Conservation (phyloP, 2,888 invertebrate genomes). For the Caenorhabditis sp. region DNA sequence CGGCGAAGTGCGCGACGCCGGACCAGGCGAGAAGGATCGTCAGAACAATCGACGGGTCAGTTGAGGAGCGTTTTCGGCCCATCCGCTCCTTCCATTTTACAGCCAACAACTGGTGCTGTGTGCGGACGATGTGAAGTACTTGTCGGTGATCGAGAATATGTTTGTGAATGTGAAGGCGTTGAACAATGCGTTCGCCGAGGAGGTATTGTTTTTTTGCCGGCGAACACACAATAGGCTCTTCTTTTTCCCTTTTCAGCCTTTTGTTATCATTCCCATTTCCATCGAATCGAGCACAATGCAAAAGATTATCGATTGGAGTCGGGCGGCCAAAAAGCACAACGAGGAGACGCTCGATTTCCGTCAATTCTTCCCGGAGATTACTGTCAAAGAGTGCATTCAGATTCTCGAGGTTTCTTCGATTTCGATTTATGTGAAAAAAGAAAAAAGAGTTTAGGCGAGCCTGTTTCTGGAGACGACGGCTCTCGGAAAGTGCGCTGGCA, state of each 20-base stretch:
- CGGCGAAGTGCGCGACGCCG: slow-evolving; percentile 52
- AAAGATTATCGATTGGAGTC: slow-evolving; percentile 49
- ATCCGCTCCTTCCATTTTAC: background rate
- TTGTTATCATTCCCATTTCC: slow-evolving; percentile 47
- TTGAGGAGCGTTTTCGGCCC: background rate
- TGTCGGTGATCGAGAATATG: slow-evolving; percentile 47
- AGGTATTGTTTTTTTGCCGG: slow-evolving; percentile 1
- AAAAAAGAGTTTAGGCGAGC: slow-evolving; percentile 34
- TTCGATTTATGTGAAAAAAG: background rate
- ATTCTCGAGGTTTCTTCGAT: slow-evolving; percentile 28
- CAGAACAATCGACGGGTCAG: slow-evolving; percentile 43
- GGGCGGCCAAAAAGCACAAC: slow-evolving; percentile 22
- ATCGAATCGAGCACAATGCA: slow-evolving; percentile 38
- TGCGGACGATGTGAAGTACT: slow-evolving; percentile 44
- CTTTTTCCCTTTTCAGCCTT: slow-evolving; percentile 18
- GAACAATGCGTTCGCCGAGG: slow-evolving; percentile 8
- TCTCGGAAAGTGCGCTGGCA: slow-evolving; percentile 23
- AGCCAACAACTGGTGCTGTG: slow-evolving; percentile 41
- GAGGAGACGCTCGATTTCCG: slow-evolving; percentile 10
- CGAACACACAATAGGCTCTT: too few relatives aligned
- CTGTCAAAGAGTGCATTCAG: slow-evolving; percentile 33
- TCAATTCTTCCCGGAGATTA: slow-evolving; percentile 28
- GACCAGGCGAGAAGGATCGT: slow-evolving; percentile 46
- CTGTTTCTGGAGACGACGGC: slow-evolving; percentile 32
- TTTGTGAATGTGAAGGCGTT: slow-evolving; percentile 36